Base-by-base conservation (phyloP, 1,140 invertebrate species). In the Holcopasites calliopsidis region DNA sequence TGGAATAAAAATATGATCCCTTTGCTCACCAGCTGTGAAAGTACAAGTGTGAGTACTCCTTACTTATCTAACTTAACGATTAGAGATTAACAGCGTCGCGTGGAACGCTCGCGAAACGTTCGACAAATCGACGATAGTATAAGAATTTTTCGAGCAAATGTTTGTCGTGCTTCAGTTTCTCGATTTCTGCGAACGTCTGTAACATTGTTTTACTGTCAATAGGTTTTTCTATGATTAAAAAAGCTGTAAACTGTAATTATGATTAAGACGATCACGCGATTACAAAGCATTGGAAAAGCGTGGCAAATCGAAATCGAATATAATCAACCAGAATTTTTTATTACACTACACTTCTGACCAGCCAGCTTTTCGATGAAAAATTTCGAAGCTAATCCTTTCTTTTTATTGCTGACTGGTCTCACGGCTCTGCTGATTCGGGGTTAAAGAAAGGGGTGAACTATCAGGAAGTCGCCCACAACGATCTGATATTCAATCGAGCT, bases 31-130 rank as follows among this genome's bases (percentile, higher is more conserved):
- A 65, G 31, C 8, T 16, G 11, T 10, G 47, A 66, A 38, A 35
- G 47, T 66, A 38, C 64, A 52, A 13, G 64, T 28, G 16, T 47
- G 47, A 66, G 28, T 26, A 11, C 10, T 10, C 13, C 47, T 38
- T 65, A 66, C 18, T 47, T 52, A 38, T 66, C 31, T 65, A 65
- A 16, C 62, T 65, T 65, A 65, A 35, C 21, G 31, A 50, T 50
- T 65, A 64, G n/a, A 13, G 33, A 31, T 64, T 49, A 18, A 7
- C 26, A 54, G 26, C 4, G 40, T 31, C 11, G 47, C 64, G 47
- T 50, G 44, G 31, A 26, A 50, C 42, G 44, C 11, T 64, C 42
- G 61, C 61, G 61, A 10, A 31, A 16, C 18, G 26, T 64, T 64
- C 11, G n/a, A 21, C n/a, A n/a, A n/a, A n/a, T n/a, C n/a, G n/a